Evolutionary conservation across 2,888 invertebrate genomes (phyloP), one percentile per base, ranked within the genome.

Genomic region (Panopea generosa): DNA sequence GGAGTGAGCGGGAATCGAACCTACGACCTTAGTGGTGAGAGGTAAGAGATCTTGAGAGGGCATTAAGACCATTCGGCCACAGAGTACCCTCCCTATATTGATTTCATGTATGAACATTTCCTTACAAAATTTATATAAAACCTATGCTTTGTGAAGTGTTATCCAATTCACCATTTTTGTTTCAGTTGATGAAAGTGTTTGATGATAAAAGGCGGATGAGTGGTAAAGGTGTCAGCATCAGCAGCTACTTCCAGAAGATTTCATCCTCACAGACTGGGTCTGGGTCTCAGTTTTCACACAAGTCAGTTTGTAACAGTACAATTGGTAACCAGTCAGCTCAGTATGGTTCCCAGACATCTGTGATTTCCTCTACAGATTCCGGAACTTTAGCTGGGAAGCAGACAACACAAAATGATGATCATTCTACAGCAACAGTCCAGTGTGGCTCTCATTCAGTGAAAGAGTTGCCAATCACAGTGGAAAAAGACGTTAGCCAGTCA

Each of bases 201-300:
- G 71, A 71, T 40, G 71, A 68, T 27, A 78, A 47, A 29, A 55
- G 62, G 11, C 63, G 74, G 40, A 62, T 70, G 27, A 20, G 61
- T 40, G 67, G 69, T 24, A 43, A 59, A 20, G 60, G 69, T 27
- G 70, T 75, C 45, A 78, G 80, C 61, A 83, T 85, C 65, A 85
- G 85, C 45, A 81, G 77, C 43, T 85, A 85, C 70, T 85, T 85
- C 73, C 67, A 81, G 66, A 83, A 68, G 40, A 22, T 71, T 20
- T 22, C 65, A 2, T 55, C 75, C 1, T 57, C 63, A 18, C 62
- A 72, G 57, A 65, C 66, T 33, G 59, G 40, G n/a, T 52, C 52
- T 7, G 56, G 47, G 18, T 18, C 55, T 49, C 11, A 11, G 3
- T 2, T 3, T 22, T 20, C 9, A 11, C 27, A 18, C 26, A 52